A percentile compares a stretch with the other conserved stretches of the same genome.
phyloP scores from a whole-genome alignment of 2,797 vertebrate genomes.

The Chrosomus eos region DNA sequence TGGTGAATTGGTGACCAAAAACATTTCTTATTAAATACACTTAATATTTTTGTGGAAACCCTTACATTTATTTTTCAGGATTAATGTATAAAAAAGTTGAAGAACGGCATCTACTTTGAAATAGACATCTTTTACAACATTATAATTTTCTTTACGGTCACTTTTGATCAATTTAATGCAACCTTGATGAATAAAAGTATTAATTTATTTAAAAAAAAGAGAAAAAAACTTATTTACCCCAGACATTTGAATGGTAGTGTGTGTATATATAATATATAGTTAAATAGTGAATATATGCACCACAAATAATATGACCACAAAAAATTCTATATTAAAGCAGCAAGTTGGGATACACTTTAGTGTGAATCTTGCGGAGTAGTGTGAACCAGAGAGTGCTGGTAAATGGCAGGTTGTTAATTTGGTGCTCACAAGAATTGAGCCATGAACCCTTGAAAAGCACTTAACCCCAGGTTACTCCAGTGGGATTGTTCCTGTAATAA shows the following conservation, averaged over 20 bases:
- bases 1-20: background rate
- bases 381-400: background rate
- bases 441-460: slow-evolving; percentile 19
- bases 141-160: too few relatives aligned
- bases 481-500: slow-evolving; percentile 7
- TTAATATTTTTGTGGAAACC: background rate
- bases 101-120: too few relatives aligned
- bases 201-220: background rate
- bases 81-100: background rate
- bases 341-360: background rate
- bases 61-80: background rate
- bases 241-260: background rate
- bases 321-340: background rate
- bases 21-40: background rate
- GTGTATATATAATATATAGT: background rate
- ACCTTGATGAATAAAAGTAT: background rate
- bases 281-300: background rate
- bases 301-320: background rate
- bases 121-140: background rate
- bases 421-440: background rate
- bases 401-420: slow-evolving; percentile 4
- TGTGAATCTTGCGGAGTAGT: background rate
- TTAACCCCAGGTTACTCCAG: slow-evolving; percentile 19
- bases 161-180: background rate
- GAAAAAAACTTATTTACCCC: background rate